phyloP scores from a whole-genome alignment of 1,140 invertebrate genomes.

The Acromyrmex charruanus region DNA sequence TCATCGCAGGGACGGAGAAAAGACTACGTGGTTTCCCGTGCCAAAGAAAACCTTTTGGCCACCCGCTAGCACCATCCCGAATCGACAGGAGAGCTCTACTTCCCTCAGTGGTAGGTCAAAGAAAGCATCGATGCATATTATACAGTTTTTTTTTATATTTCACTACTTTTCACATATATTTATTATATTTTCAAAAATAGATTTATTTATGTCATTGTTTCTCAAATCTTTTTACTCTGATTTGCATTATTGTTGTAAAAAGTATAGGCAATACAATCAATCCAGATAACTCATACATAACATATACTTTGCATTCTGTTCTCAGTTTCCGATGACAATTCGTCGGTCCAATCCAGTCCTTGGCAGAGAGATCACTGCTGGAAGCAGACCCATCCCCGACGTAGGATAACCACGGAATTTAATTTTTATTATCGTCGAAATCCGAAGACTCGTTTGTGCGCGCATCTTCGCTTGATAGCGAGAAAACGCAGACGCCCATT shows the following conservation, averaged over 20 bases:
- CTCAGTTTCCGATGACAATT: slow-evolving; percentile 95
- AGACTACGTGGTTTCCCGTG: slow-evolving; percentile 94
- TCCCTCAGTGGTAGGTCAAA: slow-evolving; percentile 88
- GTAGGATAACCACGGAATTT: slow-evolving; percentile 91
- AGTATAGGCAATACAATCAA: not conserved
- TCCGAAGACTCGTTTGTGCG: slow-evolving; percentile 82
- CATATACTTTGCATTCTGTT: slow-evolving; percentile 48
- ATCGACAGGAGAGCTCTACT: slow-evolving; percentile 88
- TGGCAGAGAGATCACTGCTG: slow-evolving; percentile 95
- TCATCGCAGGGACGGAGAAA: slow-evolving; percentile 92
- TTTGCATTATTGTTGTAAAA: slow-evolving; percentile 1
- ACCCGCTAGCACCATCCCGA: slow-evolving; percentile 89
- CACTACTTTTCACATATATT: slow-evolving; percentile 50
- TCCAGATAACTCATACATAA: not conserved
- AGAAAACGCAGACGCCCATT: slow-evolving; percentile 89
- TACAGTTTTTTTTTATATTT: slow-evolving; percentile 70
- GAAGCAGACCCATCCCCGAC: slow-evolving; percentile 92
- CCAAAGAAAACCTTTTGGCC: slow-evolving; percentile 95
- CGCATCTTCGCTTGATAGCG: slow-evolving; percentile 85
- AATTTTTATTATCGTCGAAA: slow-evolving; percentile 91
- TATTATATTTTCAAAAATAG: not conserved
- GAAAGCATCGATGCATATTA: not conserved
- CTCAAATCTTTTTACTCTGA: not conserved
- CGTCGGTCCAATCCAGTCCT: slow-evolving; percentile 94
- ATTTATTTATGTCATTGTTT: not conserved